Percentiles rank a stretch among this genome's conserved stretches.
Conservation (phyloP, 2,888 invertebrate genomes). For the Chydorus sphaericus region DNA sequence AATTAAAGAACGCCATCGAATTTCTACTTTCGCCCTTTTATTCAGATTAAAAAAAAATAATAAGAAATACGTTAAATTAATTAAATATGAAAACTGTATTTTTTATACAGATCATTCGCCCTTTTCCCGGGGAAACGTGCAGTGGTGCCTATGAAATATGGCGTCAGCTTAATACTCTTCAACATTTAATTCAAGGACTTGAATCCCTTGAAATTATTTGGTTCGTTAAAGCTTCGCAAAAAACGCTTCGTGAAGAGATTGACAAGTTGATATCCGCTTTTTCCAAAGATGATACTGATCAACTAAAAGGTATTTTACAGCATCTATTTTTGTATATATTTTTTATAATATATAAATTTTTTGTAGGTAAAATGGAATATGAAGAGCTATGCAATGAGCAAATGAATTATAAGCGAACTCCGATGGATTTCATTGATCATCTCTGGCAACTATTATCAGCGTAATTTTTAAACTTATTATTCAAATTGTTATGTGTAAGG, state of each 20-base stretch:
- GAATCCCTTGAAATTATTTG: constrained; percentile 10
- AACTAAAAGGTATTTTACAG: neutral
- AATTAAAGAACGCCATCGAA: too few relatives aligned
- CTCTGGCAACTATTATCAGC: constrained; percentile 7
- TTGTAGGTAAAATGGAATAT: neutral
- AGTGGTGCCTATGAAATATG: constrained; percentile 9
- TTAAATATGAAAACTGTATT: too few relatives aligned
- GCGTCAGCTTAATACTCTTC: constrained; percentile 8
- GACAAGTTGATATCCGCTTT: constrained; percentile 3
- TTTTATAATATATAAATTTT: neutral
- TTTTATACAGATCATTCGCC: neutral
- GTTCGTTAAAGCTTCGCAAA: neutral
- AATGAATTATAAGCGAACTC: constrained; percentile 2
- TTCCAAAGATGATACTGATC: neutral
- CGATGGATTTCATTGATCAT: constrained; percentile 6
- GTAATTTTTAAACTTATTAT: neutral
- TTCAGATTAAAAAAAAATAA: too few relatives aligned
- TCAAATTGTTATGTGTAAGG: neutral
- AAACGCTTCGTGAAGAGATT: constrained; percentile 2
- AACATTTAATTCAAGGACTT: constrained; percentile 5
- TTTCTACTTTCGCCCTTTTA: too few relatives aligned
- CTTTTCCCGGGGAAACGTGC: constrained; percentile 6
- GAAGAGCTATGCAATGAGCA: neutral
- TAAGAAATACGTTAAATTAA: too few relatives aligned
- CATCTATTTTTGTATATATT: neutral